A percentile compares a stretch with the other conserved stretches of the same genome.
phyloP scores from a whole-genome alignment of 2,797 vertebrate genomes.

The Liparis tanakae region DNA sequence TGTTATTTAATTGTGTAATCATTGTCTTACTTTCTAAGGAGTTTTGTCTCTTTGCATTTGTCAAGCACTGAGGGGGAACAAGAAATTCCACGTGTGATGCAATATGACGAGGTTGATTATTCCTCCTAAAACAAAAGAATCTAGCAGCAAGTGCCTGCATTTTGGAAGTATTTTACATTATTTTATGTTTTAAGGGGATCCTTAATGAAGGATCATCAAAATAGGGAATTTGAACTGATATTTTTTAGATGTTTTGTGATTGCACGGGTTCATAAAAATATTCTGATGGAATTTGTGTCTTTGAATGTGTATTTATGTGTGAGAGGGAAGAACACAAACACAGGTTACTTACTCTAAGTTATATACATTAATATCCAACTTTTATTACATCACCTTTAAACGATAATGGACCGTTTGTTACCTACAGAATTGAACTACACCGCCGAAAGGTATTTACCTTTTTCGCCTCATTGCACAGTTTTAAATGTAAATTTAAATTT shows the following conservation, averaged over 20 bases:
- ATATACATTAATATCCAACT: neutral
- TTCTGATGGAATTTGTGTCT: slow-evolving; percentile 8
- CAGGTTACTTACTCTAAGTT: neutral
- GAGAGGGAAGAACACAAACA: neutral
- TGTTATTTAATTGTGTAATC: slow-evolving; percentile 16
- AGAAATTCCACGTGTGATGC: neutral
- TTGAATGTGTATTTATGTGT: neutral
- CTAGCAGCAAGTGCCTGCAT: neutral
- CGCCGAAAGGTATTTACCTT: neutral
- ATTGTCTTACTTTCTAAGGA: neutral
- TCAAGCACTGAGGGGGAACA: slow-evolving; percentile 4
- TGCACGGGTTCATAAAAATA: slow-evolving; percentile 32
- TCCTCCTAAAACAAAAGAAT: neutral
- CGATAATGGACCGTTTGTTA: neutral
- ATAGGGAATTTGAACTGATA: slow-evolving; percentile 6
- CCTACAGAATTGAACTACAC: neutral
- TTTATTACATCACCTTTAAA: neutral
- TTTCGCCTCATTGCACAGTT: neutral
- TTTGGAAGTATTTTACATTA: neutral
- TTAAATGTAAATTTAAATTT: neutral
- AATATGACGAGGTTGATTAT: slow-evolving; percentile 9
- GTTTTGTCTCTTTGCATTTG: slow-evolving; percentile 16
- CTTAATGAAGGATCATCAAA: slow-evolving; percentile 1
- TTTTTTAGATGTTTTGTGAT: slow-evolving; percentile 45
- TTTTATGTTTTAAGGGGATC: slow-evolving; percentile 20